Evolutionary conservation across 2,113 vertebrate species (phyloP).

Genomic region (Syrmaticus mikado): DNA sequence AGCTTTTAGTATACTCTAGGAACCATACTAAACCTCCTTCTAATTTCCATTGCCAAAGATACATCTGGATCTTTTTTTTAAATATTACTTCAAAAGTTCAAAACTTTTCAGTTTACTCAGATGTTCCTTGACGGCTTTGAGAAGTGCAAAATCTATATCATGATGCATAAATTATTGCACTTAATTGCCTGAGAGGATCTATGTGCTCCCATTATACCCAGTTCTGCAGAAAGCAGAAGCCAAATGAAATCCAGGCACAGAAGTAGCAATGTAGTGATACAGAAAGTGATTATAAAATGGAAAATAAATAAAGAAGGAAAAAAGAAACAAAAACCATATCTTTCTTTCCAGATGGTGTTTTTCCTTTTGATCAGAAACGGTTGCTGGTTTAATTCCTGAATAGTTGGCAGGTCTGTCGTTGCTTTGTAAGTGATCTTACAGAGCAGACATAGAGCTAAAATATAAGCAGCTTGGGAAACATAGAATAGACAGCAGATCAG

Average conservation of each 20-base stretch:
- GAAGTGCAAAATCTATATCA: neutral
- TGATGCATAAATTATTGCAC: neutral
- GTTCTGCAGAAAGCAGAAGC: neutral
- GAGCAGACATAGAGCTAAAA: neutral
- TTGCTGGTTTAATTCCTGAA: neutral
- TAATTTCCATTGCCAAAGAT: neutral
- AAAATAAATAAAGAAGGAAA: neutral
- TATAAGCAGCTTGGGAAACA: neutral
- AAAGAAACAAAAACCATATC: neutral
- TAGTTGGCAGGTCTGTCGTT: neutral
- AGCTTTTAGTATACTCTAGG: neutral
- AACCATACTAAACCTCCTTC: neutral
- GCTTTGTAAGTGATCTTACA: neutral
- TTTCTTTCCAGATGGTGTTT: neutral
- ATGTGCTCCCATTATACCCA: fast-evolving
- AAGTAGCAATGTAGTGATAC: neutral
- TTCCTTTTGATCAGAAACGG: neutral
- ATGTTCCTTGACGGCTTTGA: neutral
- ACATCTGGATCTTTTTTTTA: neutral
- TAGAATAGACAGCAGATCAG: neutral
- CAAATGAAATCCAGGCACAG: neutral
- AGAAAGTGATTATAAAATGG: neutral
- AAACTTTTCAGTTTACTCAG: neutral
- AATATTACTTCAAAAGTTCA: neutral
- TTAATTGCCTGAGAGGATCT: neutral